Percentiles rank a stretch among this genome's conserved stretches.
These are phyloP conservation scores for Zonitis immaculata DNA, from an alignment of 2,888 invertebrate species.

Conservation along the genomic window DNA sequence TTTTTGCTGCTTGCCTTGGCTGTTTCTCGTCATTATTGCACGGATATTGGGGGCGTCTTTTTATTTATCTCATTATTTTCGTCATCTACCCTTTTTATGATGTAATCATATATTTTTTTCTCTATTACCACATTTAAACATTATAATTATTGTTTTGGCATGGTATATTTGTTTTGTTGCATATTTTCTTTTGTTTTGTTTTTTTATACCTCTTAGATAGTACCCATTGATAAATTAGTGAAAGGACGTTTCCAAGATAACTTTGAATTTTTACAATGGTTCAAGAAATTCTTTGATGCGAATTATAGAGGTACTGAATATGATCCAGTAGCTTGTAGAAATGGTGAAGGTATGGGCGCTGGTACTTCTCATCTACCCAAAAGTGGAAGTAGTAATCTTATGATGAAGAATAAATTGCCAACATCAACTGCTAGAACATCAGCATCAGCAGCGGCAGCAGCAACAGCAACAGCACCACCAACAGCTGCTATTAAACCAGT, in stretches of 20 bases:
- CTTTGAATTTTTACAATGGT: conserved; percentile 99
- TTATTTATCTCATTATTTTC: conserved; percentile 16
- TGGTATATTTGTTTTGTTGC: conserved; percentile 23
- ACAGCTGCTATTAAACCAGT: conserved; percentile 47
- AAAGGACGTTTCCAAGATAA: conserved; percentile 99
- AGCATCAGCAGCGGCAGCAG: conserved; percentile 48
- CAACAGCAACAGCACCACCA: conserved; percentile 29
- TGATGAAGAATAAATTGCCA: conserved; percentile 45
- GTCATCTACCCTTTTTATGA: not conserved
- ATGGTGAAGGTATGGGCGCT: conserved; percentile 79
- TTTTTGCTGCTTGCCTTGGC: conserved; percentile 21
- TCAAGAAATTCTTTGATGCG: conserved; percentile 99
- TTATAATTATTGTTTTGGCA: conserved; percentile 9
- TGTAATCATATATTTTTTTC: conserved; percentile 1
- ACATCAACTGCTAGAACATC: conserved; percentile 28
- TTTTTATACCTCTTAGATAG: conserved; percentile 63
- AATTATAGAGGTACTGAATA: conserved; percentile 95
- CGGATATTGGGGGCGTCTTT: not conserved
- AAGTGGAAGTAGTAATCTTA: conserved; percentile 45
- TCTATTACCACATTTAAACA: conserved; percentile 19
- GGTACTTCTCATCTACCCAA: conserved; percentile 61
- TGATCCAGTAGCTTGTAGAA: conserved; percentile 82
- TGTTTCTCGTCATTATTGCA: not conserved
- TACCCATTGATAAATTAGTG: conserved; percentile 90
- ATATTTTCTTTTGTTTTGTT: conserved; percentile 32